phyloP scores from a whole-genome alignment of 2,888 invertebrate species.

The Flexamia atlantica region DNA sequence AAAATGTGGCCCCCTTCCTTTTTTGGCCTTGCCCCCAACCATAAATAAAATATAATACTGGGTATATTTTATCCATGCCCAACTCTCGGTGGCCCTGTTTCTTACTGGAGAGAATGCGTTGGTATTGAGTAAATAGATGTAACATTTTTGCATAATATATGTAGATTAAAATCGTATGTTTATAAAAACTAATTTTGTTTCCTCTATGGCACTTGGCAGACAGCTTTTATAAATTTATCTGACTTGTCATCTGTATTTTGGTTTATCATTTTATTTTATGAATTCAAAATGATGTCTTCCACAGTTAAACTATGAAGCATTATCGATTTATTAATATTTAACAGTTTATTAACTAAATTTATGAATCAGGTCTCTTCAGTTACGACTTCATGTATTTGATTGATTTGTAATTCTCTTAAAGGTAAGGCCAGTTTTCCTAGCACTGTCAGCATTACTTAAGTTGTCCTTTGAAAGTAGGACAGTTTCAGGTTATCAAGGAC shows the following conservation, averaged over 20 bases:
- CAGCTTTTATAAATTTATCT: not conserved
- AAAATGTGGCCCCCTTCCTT: too few species aligned
- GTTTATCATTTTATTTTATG: not conserved
- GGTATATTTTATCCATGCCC: too few species aligned
- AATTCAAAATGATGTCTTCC: slow-evolving; percentile 39
- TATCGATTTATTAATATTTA: not conserved
- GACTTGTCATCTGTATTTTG: slow-evolving; percentile 1
- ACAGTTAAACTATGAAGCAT: not conserved
- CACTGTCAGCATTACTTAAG: not conserved
- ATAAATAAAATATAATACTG: too few species aligned
- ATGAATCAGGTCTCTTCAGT: not conserved
- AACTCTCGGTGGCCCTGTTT: too few species aligned
- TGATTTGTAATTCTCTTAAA: not conserved
- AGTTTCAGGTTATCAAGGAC: slow-evolving; percentile 53
- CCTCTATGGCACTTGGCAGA: slow-evolving; percentile 6
- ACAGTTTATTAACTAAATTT: not conserved
- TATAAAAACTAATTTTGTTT: not conserved
- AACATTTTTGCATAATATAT: too few species aligned
- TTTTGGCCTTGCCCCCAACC: too few species aligned
- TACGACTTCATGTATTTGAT: not conserved
- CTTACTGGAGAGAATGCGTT: too few species aligned
- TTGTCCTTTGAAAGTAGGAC: slow-evolving; percentile 24
- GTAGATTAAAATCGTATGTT: too few species aligned
- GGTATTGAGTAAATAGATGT: too few species aligned
- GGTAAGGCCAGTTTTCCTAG: not conserved